Conservation (phyloP, 2,113 vertebrate genomes). For the Tylochromis polylepis region DNA sequence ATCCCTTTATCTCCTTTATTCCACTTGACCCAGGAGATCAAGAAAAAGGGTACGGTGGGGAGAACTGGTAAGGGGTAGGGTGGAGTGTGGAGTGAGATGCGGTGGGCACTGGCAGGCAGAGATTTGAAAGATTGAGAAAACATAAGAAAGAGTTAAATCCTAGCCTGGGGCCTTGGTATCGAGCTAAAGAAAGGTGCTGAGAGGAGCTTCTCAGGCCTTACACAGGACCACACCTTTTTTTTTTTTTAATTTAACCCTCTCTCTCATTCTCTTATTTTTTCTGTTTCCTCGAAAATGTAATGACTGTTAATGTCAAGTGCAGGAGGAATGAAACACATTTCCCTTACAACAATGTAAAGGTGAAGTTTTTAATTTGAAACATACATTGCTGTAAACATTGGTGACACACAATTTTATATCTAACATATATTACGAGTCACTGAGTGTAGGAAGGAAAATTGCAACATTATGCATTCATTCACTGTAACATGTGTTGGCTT, state of each 20-base stretch:
- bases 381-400: not conserved
- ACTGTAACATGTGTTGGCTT: not conserved
- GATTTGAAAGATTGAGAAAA: slow-evolving; percentile 31
- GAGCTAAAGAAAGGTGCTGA: slow-evolving; percentile 17
- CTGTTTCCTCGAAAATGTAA: not conserved
- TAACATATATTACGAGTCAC: not conserved
- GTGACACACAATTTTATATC: not conserved
- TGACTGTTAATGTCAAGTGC: not conserved
- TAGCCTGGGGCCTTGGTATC: slow-evolving; percentile 35
- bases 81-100: not conserved
- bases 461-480: not conserved
- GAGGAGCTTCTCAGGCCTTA: slow-evolving; percentile 34
- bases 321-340: not conserved
- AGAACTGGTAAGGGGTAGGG: not conserved
- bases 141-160: slow-evolving; percentile 36
- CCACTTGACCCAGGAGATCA: slow-evolving; percentile 7
- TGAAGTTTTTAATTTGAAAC: not conserved
- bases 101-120: slow-evolving; percentile 5
- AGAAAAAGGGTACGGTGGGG: not conserved
- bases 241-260: not conserved
- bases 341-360: not conserved
- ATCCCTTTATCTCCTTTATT: slow-evolving; percentile 39
- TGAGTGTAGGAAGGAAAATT: not conserved
- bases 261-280: not conserved
- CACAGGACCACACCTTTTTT: not conserved